Evolutionary conservation across 2,888 invertebrate genomes (phyloP).

Genomic region (Eumacrocentrus americanus): DNA sequence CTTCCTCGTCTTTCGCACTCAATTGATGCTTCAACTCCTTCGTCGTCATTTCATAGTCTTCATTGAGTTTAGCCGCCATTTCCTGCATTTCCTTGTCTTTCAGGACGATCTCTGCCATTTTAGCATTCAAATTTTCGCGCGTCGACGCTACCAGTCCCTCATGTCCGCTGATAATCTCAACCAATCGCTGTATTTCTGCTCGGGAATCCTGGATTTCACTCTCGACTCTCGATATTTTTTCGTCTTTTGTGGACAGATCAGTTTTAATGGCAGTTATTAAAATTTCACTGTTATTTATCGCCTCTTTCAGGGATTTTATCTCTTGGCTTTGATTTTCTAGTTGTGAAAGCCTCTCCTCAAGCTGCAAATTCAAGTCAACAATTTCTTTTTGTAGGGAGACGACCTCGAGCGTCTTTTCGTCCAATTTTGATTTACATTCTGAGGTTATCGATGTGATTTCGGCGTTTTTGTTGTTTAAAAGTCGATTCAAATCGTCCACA

Average conservation of each 20-base stretch:
- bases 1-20: constrained; percentile 74
- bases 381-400: neutral
- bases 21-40: constrained; percentile 34
- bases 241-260: neutral
- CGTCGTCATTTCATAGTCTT: constrained; percentile 7
- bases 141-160: neutral
- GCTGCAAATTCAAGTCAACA: neutral
- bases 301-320: constrained; percentile 21
- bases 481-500: constrained; percentile 24
- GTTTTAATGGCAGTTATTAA: constrained; percentile 24
- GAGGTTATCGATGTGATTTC: constrained; percentile 34
- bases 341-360: constrained; percentile 9
- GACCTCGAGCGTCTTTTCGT: constrained; percentile 58
- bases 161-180: constrained; percentile 43
- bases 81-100: constrained; percentile 38
- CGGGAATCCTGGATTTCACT: constrained; percentile 59
- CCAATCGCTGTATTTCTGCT: constrained; percentile 54
- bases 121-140: neutral
- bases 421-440: constrained; percentile 34
- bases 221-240: constrained; percentile 14
- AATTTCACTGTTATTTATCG: constrained; percentile 39
- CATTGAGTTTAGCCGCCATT: constrained; percentile 19
- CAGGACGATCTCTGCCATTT: neutral
- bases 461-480: constrained; percentile 33
- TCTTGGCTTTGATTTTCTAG: constrained; percentile 8